Percentiles rank a stretch among this genome's conserved stretches.
Conservation (phyloP, 2,113 vertebrate genomes). For the Psilopsiagon aurifrons region DNA sequence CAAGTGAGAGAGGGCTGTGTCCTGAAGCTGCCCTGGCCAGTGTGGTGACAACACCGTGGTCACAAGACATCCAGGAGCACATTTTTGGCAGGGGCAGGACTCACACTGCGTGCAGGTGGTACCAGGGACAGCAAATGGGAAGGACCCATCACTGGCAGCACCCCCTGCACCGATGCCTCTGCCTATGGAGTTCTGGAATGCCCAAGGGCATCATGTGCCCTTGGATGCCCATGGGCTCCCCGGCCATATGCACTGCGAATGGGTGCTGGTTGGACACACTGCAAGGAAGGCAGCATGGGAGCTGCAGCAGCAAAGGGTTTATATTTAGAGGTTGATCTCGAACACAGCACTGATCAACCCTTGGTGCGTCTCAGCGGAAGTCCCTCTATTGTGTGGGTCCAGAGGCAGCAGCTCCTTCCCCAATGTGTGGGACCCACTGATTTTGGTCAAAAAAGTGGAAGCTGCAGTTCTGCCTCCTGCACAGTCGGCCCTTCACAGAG, state of each 20-base stretch:
- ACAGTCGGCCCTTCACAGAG: neutral
- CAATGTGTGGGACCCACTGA: accelerated
- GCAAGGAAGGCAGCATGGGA: neutral
- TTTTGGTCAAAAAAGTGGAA: neutral
- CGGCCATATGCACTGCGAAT: accelerated
- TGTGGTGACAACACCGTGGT: neutral
- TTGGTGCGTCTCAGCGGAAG: neutral
- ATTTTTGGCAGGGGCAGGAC: conserved; percentile 37
- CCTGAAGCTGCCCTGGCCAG: neutral
- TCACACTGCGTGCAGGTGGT: neutral
- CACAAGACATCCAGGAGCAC: neutral
- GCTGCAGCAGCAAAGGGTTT: neutral
- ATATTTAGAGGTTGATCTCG: neutral
- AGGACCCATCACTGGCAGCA: accelerated
- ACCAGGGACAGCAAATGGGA: conserved; percentile 5
- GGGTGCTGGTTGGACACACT: neutral
- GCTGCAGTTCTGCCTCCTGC: neutral
- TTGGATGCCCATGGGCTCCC: neutral
- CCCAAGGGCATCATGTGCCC: neutral
- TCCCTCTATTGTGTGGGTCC: neutral
- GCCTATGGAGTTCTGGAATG: neutral
- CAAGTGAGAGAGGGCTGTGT: neutral
- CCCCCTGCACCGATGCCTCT: neutral
- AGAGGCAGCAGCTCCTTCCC: neutral
- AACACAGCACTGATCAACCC: neutral